Evolutionary conservation across 2,113 vertebrate species (phyloP).

Genomic region (Puntigrus tetrazona): DNA sequence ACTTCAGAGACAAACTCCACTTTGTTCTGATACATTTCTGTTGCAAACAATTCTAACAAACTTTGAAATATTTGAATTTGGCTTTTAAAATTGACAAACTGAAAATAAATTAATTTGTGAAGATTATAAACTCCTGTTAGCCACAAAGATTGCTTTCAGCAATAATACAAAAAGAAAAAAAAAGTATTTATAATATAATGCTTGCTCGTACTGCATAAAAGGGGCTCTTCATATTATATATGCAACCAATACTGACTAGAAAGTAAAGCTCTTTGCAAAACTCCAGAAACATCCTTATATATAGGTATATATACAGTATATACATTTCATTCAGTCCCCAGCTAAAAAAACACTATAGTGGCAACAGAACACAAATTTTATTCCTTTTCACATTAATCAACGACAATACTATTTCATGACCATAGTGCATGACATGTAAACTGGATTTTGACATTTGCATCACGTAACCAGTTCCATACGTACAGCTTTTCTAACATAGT

Average conservation of each 20-base stretch:
- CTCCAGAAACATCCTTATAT: no score
- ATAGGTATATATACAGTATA: no score
- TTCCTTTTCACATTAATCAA: background rate
- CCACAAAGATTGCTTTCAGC: background rate
- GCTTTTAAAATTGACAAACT: background rate
- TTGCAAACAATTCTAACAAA: background rate
- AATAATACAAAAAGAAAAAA: background rate
- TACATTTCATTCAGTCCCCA: background rate
- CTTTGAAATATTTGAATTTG: no score
- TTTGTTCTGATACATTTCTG: background rate
- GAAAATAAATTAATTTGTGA: background rate
- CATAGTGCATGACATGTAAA: background rate
- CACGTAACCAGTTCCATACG: background rate
- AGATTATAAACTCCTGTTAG: background rate
- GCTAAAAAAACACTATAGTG: background rate
- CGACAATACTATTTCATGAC: background rate
- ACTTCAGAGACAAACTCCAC: background rate
- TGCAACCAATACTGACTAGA: background rate
- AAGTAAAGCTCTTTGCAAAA: background rate
- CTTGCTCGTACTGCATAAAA: no score
- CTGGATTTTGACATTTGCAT: background rate
- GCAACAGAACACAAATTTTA: background rate
- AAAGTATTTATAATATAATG: no score
- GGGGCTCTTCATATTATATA: background rate
- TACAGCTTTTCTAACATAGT: background rate